These are phyloP conservation scores for Acropternis orthonyx DNA, from an alignment of 2,797 vertebrate genomes.

Conservation along the genomic window DNA sequence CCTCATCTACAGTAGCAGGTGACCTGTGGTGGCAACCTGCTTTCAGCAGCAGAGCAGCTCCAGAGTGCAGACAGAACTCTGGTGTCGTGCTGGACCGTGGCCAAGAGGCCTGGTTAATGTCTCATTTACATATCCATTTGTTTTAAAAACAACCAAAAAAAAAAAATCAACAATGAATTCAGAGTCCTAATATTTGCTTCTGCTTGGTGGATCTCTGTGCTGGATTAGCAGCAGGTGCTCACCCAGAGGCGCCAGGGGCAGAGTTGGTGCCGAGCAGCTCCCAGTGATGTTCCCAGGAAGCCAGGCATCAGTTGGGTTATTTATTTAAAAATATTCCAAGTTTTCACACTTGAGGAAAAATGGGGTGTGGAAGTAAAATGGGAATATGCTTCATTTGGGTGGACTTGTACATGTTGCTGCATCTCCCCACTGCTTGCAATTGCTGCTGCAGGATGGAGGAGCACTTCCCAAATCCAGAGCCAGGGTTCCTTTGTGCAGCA, in stretches of 20 bases:
- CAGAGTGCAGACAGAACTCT: background rate
- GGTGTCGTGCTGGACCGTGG: fast-evolving
- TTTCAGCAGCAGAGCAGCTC: background rate
- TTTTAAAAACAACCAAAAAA: background rate
- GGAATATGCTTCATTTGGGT: fast-evolving
- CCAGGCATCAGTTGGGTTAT: fast-evolving
- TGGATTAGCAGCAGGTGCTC: background rate
- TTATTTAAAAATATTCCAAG: background rate
- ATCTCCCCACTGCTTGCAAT: fast-evolving
- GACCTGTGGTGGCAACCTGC: background rate
- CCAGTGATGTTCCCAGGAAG: background rate
- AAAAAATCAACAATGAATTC: background rate
- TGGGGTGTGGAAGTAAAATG: background rate
- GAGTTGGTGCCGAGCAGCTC: background rate
- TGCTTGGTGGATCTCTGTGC: fast-evolving
- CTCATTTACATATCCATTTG: background rate
- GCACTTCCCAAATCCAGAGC: background rate
- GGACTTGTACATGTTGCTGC: fast-evolving
- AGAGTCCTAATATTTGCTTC: background rate
- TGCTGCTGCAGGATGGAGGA: background rate
- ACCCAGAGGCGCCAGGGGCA: background rate
- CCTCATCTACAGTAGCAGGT: background rate
- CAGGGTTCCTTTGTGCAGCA: background rate
- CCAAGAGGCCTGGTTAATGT: background rate
- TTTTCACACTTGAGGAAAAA: background rate